Percentiles rank a stretch among this genome's conserved stretches.
Conservation (phyloP, 2,888 invertebrate species). For the Microplitis deprimator region DNA sequence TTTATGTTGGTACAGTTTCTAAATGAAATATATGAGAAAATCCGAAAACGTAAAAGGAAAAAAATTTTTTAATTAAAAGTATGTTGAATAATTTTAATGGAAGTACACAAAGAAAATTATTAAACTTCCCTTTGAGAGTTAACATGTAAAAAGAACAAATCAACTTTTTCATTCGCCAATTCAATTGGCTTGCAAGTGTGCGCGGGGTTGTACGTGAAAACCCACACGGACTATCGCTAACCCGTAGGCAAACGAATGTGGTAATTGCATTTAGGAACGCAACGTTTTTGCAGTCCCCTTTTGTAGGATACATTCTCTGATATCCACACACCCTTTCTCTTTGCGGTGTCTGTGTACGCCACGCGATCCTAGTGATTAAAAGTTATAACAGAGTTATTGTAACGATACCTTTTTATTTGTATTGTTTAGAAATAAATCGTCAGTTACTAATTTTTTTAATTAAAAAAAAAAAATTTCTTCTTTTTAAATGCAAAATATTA, state of each 20-base stretch:
- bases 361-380: not conserved
- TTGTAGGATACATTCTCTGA: not conserved
- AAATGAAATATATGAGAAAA: too few relatives aligned
- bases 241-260: not conserved
- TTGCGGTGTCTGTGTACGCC: not conserved
- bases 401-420: not conserved
- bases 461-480: not conserved
- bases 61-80: not conserved
- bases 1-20: too few relatives aligned
- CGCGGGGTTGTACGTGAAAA: not conserved
- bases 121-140: not conserved
- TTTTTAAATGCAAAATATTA: too few relatives aligned
- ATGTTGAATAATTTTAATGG: not conserved
- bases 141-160: not conserved
- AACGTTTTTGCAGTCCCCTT: not conserved
- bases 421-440: not conserved
- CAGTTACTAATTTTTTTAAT: not conserved
- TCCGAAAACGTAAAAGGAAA: too few relatives aligned
- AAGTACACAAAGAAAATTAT: slow-evolving; percentile 18
- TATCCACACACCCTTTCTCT: not conserved
- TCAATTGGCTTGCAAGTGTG: not conserved
- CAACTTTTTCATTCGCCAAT: not conserved
- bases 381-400: not conserved
- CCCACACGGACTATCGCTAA: not conserved
- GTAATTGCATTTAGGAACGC: not conserved